Base-by-base conservation (phyloP, 2,888 invertebrate species). In the Chrysina gloriosa region DNA sequence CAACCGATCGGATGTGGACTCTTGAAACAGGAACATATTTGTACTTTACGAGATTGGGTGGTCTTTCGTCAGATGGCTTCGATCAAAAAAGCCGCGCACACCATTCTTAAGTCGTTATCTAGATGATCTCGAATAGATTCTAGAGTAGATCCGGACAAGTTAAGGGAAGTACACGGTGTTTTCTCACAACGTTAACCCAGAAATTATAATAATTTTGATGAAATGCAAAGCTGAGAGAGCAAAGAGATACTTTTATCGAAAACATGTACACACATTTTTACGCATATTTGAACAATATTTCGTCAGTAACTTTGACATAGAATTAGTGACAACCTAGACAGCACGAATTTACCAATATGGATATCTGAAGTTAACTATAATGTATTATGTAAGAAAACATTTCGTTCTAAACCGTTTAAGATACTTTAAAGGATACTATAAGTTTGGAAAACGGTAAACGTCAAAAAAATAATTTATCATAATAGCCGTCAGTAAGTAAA, bases 41-140 rank as follows among this genome's bases (percentile, higher is more conserved):
- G 69, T 72, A 71, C 69, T 72, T 72, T 71, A 69, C 67, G 42
- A 63, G 56, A 69, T 69, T 72, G 72, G 72, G 72, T 72, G 72
- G 72, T 72, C 72, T 67, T 70, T 66, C 70, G 52, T 72, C 70
- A 65, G 48, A 70, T 31, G 50, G 36, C 45, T 61, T 42, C 64
- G 69, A 72, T 70, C 67, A 70, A 69, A 68, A 58, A 58, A 61
- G 42, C 58, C 58, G 58, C 29, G 25, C 16, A 16, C 58, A 42
- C 42, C 25, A 27, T 42, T 61, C 39, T 16, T 45, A 45, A 61
- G 27, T 61, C 27, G 42, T 61, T 61, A 61, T 61, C 58, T 19
- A 27, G 9, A 58, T 39, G 19, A 61, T 61, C 58, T 61, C 58
- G 58, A 29, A 1, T 19, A 61, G 58, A 61, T 61, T 16, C 27